Evolutionary conservation across 2,113 vertebrate species (phyloP).

Genomic region (Meles meles): DNA sequence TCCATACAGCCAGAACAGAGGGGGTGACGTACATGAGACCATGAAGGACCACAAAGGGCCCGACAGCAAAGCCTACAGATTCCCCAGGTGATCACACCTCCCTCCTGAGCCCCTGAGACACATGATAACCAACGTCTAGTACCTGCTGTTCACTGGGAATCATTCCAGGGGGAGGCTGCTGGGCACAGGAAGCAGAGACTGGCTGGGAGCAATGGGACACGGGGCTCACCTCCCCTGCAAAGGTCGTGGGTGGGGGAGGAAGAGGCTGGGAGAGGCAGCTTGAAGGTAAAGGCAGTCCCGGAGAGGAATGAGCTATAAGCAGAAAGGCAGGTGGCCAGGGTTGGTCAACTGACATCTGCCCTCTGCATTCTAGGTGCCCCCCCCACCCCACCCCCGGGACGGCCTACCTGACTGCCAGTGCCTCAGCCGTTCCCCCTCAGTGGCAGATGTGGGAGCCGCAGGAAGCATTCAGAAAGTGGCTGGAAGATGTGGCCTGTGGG

Average conservation of each 20-base stretch:
- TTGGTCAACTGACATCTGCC: background rate
- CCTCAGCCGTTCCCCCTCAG: background rate
- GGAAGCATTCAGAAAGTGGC: background rate
- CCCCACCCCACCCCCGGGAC: background rate
- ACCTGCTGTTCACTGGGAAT: background rate
- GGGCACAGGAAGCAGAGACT: background rate
- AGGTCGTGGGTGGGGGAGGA: background rate
- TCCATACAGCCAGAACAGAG: background rate
- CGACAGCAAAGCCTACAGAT: background rate
- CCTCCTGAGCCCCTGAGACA: background rate
- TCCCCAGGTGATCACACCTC: background rate
- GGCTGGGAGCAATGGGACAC: background rate
- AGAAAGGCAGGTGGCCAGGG: background rate
- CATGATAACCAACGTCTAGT: background rate
- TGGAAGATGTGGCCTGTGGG: background rate
- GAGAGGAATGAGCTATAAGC: background rate
- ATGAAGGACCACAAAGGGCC: background rate
- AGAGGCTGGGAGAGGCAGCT: background rate
- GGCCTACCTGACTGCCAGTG: background rate
- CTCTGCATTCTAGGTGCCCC: conserved; percentile 33
- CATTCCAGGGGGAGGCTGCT: background rate
- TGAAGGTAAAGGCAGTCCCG: background rate
- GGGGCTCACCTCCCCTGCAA: background rate
- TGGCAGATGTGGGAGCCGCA: background rate
- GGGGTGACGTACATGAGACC: background rate